A percentile compares a stretch with the other conserved stretches of the same genome.
phyloP scores from a whole-genome alignment of 2,888 invertebrate genomes.

The Callosobruchus maculatus region DNA sequence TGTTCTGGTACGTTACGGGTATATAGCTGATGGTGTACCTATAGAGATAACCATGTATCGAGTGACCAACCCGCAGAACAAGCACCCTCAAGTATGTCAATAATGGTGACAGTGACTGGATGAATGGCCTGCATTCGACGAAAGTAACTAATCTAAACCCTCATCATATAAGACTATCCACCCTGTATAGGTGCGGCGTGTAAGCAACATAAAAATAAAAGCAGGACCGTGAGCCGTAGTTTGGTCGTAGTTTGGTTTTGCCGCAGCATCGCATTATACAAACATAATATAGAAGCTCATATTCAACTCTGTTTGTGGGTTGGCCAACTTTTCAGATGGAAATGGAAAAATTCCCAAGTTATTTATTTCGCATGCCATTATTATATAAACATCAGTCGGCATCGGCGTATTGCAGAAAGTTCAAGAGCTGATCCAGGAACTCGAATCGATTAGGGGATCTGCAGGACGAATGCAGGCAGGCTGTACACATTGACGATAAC shows the following conservation, averaged over 20 bases:
- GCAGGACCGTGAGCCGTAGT: neutral
- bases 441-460: neutral
- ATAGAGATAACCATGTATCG: no score
- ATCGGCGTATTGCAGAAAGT: neutral
- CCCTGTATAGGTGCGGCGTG: neutral
- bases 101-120: no score
- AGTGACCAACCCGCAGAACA: no score
- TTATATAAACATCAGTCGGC: neutral
- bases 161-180: neutral
- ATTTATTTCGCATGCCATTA: slow-evolving; percentile 8
- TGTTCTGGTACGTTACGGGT: no score
- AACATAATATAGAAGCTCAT: slow-evolving; percentile 18
- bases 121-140: no score
- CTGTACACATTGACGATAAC: no score
- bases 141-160: no score
- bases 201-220: neutral
- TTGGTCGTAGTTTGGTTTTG: neutral
- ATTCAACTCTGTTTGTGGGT: slow-evolving; percentile 10
- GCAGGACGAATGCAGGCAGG: no score
- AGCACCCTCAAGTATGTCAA: no score
- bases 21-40: no score
- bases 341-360: slow-evolving; percentile 13
- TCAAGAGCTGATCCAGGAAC: neutral
- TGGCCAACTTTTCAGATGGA: slow-evolving; percentile 13
- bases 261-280: slow-evolving; percentile 13